Evolutionary conservation across 2,888 invertebrate genomes (phyloP), one percentile per base, ranked within the genome.

Genomic region (Apamea epomidion): DNA sequence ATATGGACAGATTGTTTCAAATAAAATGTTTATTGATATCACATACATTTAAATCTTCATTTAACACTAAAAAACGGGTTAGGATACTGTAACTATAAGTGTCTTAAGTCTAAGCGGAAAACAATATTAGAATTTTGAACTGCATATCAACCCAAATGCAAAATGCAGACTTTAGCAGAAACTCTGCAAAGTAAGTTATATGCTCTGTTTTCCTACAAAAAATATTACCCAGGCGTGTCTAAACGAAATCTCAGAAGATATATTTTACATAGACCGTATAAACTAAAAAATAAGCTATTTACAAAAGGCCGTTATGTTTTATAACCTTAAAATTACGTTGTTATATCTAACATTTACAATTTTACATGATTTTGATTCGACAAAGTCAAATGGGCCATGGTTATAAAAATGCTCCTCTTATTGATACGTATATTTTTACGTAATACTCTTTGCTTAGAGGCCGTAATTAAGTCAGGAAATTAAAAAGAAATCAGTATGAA

Each of bases 261-360:
- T 89, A 88, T 84, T 84, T 87, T 90, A 90, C 90, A 90, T 70
- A 87, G 85, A 89, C 82, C 87, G 82, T 93, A 92, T 89, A 70
- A 93, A 92, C 91, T 93, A 92, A 92, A 91, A 91, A 92, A 67
- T 92, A 93, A 91, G 95, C 94, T 97, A 96, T 97, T 84, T 97
- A 97, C 97, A 97, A 89, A 93, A 95, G 95, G 96, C 96, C 94
- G 92, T 93, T 91, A 90, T 75, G 79, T 86, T 91, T 91, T 89
- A 87, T 91, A 91, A 87, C 87, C 90, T 92, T 93, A 93, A 90
- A 72, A 92, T 92, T 91, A 91, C 89, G 65, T 91, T 89, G 85
- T 92, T 93, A 93, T 89, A 91, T 82, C 94, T 95, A 95, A 94
- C 95, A 96, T 95, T 94, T 96, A 95, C 94, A 96, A 95, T 96